These are phyloP conservation scores for Piaya cayana DNA, from an alignment of 2,113 vertebrate genomes.

Conservation along the genomic window DNA sequence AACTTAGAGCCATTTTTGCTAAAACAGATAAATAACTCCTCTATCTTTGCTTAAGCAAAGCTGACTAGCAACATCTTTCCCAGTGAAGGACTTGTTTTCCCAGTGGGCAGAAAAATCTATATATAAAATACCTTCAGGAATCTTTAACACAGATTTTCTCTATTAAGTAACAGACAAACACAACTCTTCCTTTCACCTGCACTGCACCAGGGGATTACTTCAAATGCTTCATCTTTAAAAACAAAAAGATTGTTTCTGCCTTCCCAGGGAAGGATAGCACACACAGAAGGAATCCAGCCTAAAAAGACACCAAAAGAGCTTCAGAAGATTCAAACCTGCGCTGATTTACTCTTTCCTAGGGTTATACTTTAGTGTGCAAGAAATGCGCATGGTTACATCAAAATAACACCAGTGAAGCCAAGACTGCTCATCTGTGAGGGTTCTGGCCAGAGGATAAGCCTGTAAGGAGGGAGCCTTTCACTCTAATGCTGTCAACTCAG, in stretches of 20 bases:
- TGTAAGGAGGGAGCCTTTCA: background rate
- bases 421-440: background rate
- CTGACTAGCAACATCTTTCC: background rate
- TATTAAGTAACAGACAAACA: background rate
- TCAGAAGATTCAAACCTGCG: background rate
- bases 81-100: background rate
- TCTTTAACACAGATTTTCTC: background rate
- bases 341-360: background rate
- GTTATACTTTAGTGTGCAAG: background rate
- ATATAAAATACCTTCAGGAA: background rate
- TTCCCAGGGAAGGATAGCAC: background rate
- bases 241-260: background rate
- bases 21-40: background rate
- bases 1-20: slow-evolving; percentile 23
- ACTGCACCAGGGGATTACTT: background rate
- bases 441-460: background rate
- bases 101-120: background rate
- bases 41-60: background rate
- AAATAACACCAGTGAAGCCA: background rate
- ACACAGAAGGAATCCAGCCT: background rate
- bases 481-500: background rate
- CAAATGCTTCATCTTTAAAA: background rate
- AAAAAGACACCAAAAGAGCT: background rate
- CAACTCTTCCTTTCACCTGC: background rate
- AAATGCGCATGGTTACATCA: background rate